phyloP scores from a whole-genome alignment of 1,140 invertebrate species.

The Orius insidiosus region DNA sequence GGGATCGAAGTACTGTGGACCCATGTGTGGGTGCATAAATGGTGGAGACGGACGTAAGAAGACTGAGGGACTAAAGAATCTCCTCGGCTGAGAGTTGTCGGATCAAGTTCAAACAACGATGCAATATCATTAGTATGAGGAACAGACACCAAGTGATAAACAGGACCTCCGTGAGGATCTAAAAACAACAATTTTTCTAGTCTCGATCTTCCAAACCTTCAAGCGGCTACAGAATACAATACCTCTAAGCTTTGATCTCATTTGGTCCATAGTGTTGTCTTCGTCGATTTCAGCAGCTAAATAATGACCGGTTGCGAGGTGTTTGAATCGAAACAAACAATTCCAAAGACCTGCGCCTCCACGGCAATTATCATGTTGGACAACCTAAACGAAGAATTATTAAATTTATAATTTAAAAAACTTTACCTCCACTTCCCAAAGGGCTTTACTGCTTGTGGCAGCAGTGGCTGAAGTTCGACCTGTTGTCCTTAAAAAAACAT shows the following conservation, averaged over 20 bases:
- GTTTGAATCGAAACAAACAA: conserved; percentile 93
- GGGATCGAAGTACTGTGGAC: conserved; percentile 90
- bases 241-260: conserved; percentile 44
- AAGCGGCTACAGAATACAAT: conserved; percentile 4
- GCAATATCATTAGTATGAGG: conserved; percentile 85
- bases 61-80: conserved; percentile 87
- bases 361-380: conserved; percentile 92
- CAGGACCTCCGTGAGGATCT: conserved; percentile 27
- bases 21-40: conserved; percentile 89
- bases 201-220: too few relatives aligned
- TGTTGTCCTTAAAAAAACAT: conserved; percentile 78
- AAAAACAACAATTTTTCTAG: conserved; percentile 15
- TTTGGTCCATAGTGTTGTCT: conserved; percentile 38
- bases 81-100: conserved; percentile 77
- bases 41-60: conserved; percentile 83
- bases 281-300: conserved; percentile 65
- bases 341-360: conserved; percentile 98
- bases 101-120: conserved; percentile 87
- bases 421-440: conserved; percentile 94
- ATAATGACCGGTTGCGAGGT: conserved; percentile 92
- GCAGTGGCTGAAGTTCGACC: conserved; percentile 88
- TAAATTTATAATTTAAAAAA: background rate
- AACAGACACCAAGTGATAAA: conserved; percentile 80
- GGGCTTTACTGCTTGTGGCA: conserved; percentile 94
- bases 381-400: conserved; percentile 45